Conservation (phyloP, 2,888 invertebrate species). For the Drosophila macrospina region DNA sequence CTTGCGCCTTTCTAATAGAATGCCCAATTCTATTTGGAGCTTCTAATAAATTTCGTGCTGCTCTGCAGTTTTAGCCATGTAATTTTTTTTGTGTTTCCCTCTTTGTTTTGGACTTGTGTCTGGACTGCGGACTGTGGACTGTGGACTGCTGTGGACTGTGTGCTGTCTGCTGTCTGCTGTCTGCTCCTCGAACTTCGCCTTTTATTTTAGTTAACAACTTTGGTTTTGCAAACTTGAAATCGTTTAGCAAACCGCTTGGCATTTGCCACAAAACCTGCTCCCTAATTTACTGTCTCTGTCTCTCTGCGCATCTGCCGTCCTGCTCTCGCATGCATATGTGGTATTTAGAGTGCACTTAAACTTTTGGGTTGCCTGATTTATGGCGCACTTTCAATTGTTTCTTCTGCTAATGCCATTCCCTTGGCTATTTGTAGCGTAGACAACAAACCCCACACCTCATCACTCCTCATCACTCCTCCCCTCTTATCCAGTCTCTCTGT, state of each 20-base stretch:
- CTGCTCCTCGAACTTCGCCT: conserved; percentile 54
- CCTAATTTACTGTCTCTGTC: conserved; percentile 1
- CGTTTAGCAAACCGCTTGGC: conserved; percentile 77
- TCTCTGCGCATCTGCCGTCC: conserved; percentile 11
- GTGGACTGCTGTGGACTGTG: too few relatives aligned
- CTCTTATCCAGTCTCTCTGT: not conserved
- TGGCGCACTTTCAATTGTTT: conserved; percentile 77
- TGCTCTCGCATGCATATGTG: conserved; percentile 46
- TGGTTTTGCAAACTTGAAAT: conserved; percentile 69
- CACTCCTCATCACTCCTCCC: too few relatives aligned
- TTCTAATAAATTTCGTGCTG: conserved; percentile 69
- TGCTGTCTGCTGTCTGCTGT: conserved; percentile 25
- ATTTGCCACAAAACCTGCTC: conserved; percentile 58
- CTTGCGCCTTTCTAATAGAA: conserved; percentile 61
- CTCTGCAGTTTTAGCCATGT: conserved; percentile 52
- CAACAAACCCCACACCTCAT: conserved; percentile 26
- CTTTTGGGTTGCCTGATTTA: conserved; percentile 69
- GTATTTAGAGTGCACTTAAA: conserved; percentile 76
- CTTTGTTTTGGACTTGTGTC: conserved; percentile 1
- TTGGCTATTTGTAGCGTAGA: conserved; percentile 41
- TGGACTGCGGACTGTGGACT: not conserved
- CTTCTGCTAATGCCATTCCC: conserved; percentile 46
- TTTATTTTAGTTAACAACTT: conserved; percentile 65
- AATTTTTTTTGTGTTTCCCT: conserved; percentile 23
- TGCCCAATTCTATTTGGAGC: conserved; percentile 65